phyloP scores from a whole-genome alignment of 2,797 vertebrate genomes.

The Nannoperca obscura region DNA sequence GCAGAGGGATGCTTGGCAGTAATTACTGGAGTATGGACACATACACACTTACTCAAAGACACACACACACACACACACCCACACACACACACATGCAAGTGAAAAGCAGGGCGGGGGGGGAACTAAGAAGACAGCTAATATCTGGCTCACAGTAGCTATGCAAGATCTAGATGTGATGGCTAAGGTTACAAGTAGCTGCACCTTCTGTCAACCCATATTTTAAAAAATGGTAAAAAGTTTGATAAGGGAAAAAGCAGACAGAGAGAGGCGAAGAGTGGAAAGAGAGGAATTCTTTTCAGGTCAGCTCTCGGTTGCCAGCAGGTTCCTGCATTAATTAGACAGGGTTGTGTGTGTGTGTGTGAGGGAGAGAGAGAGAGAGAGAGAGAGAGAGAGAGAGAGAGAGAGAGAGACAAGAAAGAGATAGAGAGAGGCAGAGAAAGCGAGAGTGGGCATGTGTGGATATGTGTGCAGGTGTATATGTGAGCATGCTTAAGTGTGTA shows the following conservation, averaged over 20 bases:
- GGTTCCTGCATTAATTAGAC: slow-evolving; percentile 76
- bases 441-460: slow-evolving; percentile 22
- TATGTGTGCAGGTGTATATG: slow-evolving; percentile 27
- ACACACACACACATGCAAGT: background rate
- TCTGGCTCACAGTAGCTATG: slow-evolving; percentile 26
- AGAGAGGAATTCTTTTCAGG: slow-evolving; percentile 67
- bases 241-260: slow-evolving; percentile 65
- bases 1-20: slow-evolving; percentile 17
- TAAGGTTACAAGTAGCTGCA: slow-evolving; percentile 56
- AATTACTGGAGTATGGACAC: slow-evolving; percentile 29
- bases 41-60: slow-evolving; percentile 19
- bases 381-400: slow-evolving; percentile 9
- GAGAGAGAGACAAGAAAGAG: slow-evolving; percentile 1
- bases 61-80: background rate
- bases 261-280: slow-evolving; percentile 45
- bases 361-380: slow-evolving; percentile 8
- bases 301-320: slow-evolving; percentile 64
- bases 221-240: slow-evolving; percentile 57
- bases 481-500: slow-evolving; percentile 31
- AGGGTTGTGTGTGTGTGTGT: slow-evolving; percentile 35
- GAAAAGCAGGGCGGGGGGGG: slow-evolving; percentile 9
- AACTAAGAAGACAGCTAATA: slow-evolving; percentile 26
- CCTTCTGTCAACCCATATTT: slow-evolving; percentile 63
- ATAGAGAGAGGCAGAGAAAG: background rate
- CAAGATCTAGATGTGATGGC: slow-evolving; percentile 55